Percentiles rank a stretch among this genome's conserved stretches.
Evolutionary conservation across 2,797 vertebrate species (phyloP).

Genomic region (Neoniphon sammara): DNA sequence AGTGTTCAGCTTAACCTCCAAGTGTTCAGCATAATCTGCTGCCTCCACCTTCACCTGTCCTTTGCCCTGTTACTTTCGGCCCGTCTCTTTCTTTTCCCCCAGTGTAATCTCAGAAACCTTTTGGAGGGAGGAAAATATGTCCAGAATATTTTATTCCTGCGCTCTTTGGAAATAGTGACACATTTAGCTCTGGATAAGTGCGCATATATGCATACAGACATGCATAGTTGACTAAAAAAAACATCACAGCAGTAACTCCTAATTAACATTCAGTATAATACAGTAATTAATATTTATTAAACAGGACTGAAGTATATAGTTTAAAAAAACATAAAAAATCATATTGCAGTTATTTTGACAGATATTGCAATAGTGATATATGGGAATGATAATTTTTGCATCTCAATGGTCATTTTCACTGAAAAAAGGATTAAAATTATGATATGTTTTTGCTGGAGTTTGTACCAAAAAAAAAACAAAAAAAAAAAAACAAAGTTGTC

Average conservation of each 20-base stretch:
- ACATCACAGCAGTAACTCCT: not conserved
- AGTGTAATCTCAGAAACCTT: conserved; percentile 1
- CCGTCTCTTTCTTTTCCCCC: not conserved
- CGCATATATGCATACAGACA: not conserved
- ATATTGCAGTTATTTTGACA: too few relatives aligned
- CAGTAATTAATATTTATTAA: too few relatives aligned
- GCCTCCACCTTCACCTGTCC: conserved; percentile 30
- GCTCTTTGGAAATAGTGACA: conserved; percentile 32
- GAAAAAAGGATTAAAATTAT: too few relatives aligned
- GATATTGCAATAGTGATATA: too few relatives aligned
- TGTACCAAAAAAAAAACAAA: too few relatives aligned
- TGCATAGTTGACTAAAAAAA: conserved; percentile 14
- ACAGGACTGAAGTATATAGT: too few relatives aligned
- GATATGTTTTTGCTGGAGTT: too few relatives aligned
- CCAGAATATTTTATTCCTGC: conserved; percentile 27
- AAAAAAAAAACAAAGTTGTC: too few relatives aligned
- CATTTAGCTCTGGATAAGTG: not conserved
- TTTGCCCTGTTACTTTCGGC: conserved; percentile 1
- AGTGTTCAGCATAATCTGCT: conserved; percentile 20
- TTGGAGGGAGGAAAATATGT: conserved; percentile 14
- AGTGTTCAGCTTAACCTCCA: conserved; percentile 15
- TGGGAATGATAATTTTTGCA: too few relatives aligned
- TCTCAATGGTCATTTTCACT: too few relatives aligned
- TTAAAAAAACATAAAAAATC: too few relatives aligned
- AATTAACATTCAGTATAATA: too few relatives aligned